phyloP scores from a whole-genome alignment of 2,797 vertebrate genomes.

The Cossypha polioptera region DNA sequence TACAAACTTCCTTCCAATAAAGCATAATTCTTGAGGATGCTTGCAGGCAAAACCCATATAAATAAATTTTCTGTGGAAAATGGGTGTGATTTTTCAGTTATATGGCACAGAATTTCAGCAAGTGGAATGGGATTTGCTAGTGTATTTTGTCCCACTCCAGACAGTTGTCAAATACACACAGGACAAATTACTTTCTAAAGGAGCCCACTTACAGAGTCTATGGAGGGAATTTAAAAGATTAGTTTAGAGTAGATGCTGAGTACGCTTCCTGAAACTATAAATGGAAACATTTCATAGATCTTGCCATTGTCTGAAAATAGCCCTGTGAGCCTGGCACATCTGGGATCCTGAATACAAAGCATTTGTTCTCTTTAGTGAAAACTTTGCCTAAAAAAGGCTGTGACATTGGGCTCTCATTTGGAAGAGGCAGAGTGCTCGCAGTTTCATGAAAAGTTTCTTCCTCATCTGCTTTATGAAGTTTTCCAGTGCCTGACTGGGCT shows the following conservation, averaged over 20 bases:
- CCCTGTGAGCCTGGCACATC: conserved; percentile 29
- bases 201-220: neutral
- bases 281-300: conserved; percentile 54
- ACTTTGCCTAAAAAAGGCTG: conserved; percentile 55
- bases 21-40: neutral
- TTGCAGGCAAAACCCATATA: neutral
- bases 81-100: neutral
- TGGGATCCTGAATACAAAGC: conserved; percentile 17
- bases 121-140: neutral
- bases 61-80: neutral
- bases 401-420: neutral
- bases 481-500: neutral
- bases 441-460: neutral
- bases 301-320: conserved; percentile 57
- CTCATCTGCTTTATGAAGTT: neutral
- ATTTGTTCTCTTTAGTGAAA: conserved; percentile 37
- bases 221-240: neutral
- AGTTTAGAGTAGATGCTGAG: conserved; percentile 16
- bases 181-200: neutral
- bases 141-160: neutral
- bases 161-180: neutral
- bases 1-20: neutral
- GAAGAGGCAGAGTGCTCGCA: neutral
- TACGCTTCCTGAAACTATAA: conserved; percentile 38
- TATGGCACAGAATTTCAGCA: neutral